Conservation (phyloP, 2,113 vertebrate species). For the Scopus umbretta region DNA sequence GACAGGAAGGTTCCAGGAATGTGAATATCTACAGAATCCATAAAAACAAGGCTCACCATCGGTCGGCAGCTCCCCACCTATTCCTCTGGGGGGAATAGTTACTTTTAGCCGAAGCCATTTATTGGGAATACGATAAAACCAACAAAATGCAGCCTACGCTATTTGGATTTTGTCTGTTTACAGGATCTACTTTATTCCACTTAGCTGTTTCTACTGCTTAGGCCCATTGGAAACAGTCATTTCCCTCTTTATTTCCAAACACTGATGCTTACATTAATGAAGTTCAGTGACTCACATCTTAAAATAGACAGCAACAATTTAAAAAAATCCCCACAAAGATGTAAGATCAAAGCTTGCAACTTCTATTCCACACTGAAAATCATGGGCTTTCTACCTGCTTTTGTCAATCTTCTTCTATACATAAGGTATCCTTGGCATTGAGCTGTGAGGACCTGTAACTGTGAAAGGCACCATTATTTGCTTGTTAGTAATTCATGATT, state of each 20-base stretch:
- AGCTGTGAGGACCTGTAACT: neutral
- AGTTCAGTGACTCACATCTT: neutral
- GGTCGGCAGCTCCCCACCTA: neutral
- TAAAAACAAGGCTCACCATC: constrained; percentile 5
- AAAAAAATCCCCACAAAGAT: neutral
- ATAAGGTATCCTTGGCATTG: neutral
- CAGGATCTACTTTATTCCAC: neutral
- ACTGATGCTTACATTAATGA: neutral
- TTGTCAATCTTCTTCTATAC: neutral
- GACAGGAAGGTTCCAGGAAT: neutral
- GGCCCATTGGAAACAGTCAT: neutral
- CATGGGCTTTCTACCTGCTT: neutral
- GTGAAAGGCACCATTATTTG: neutral
- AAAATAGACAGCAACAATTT: neutral
- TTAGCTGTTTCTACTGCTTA: neutral
- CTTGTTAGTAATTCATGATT: neutral
- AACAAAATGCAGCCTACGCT: neutral
- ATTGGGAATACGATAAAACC: neutral
- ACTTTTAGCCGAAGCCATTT: neutral
- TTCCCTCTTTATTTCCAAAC: neutral
- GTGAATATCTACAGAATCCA: neutral
- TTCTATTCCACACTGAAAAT: neutral
- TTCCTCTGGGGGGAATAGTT: neutral
- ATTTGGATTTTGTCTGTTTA: neutral
- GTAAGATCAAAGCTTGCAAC: neutral